Base-by-base conservation (phyloP, 2,888 invertebrate genomes). In the Drosophila parthenogenetica region DNA sequence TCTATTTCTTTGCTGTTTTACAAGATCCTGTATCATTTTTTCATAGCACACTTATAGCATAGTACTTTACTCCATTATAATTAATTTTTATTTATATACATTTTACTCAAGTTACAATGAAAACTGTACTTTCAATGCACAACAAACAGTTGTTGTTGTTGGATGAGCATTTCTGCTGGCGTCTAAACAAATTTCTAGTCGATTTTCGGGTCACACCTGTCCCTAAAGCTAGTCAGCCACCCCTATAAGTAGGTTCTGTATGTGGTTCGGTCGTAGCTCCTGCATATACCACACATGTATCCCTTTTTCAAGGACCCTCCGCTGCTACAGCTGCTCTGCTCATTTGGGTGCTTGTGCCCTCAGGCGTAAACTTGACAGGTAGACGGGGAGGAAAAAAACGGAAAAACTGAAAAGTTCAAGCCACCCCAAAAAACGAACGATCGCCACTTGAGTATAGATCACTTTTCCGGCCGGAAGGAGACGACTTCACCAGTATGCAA, bases 361-460 rank as follows among this genome's bases (percentile, higher is more conserved):
- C 83, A 83, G 83, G 80, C 83, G 78, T 77, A 79, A 84, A 84
- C 83, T 84, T 84, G 86, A 84, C 87, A 87, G 86, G 87, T 87
- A 85, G 65, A 61, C 48, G 48, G 65, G 68, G n/a, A n/a, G 13
- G 32, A 32, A 13, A 35, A 13, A 35, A 13, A 35, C 5, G 13
- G 35, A 35, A 35, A 35, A 5, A 29, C 29, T 11, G 69, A 81
- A 85, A 83, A 87, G 80, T 83, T 83, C 50, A 13, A 35, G 60
- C 62, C 67, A 39, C 75, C 84, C 86, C 65, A 51, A 67, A 63
- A 51, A 43, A 59, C 17, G n/a, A 60, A 55, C 59, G 60, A 70
- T 69, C 55, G 46, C 58, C 80, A 82, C 81, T 80, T 73, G 46
- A 69, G 58, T 65, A 19, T 86, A 73, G 66, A 71, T 79, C 83